Conservation (phyloP, 2,113 vertebrate genomes). For the Scomber japonicus region DNA sequence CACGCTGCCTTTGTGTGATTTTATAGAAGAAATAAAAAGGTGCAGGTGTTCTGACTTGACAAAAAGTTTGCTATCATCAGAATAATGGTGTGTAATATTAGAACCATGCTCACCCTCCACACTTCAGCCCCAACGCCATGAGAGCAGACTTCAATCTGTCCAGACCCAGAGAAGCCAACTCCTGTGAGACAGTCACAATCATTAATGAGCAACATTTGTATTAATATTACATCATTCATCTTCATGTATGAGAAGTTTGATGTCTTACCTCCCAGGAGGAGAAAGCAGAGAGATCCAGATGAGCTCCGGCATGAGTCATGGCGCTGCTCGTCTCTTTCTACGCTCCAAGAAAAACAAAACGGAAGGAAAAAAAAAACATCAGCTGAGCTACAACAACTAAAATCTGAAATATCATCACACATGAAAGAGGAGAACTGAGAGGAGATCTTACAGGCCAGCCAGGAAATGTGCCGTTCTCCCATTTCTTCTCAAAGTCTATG, state of each 20-base stretch:
- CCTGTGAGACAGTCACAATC: conserved; percentile 78
- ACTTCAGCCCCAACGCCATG: conserved; percentile 96
- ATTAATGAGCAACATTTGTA: fast-evolving
- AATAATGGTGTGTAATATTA: neutral
- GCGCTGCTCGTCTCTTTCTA: conserved; percentile 99
- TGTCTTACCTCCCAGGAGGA: conserved; percentile 96
- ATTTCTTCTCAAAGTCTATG: conserved; percentile 96
- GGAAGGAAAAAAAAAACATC: neutral
- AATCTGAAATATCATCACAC: neutral
- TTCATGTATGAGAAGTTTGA: neutral
- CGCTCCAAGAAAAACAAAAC: conserved; percentile 9
- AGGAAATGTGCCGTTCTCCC: conserved; percentile 95
- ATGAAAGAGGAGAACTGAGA: conserved; percentile 70
- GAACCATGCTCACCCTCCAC: conserved; percentile 91
- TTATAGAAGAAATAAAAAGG: too few species aligned
- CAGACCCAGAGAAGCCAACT: conserved; percentile 96
- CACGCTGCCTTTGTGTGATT: too few species aligned
- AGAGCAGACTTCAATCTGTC: conserved; percentile 98
- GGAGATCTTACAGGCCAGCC: conserved; percentile 93
- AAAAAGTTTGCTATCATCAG: neutral
- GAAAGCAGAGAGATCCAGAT: conserved; percentile 98
- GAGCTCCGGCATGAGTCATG: conserved; percentile 95
- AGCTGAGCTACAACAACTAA: neutral
- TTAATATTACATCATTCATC: neutral
- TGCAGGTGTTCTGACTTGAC: too few species aligned